Evolutionary conservation across 64 coral and sea anemone species (phyloP), one percentile per base, ranked within the genome.

Genomic region (Hydrozoanthus tunicans): DNA sequence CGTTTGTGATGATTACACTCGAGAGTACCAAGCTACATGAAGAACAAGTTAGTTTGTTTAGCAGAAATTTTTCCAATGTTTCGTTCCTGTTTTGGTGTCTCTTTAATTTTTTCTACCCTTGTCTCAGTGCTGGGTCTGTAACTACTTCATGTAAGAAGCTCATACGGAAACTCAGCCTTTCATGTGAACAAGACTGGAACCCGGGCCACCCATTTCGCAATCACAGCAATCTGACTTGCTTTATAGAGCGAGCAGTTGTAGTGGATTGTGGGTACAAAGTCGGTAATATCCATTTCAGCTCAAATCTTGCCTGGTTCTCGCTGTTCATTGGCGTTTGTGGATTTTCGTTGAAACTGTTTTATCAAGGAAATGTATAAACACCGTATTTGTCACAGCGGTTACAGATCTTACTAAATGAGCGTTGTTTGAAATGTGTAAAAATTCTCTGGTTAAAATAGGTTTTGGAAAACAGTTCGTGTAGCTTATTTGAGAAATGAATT

Each of bases 331-430:
- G 73, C 3, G 43, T 77, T 43, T 55, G 73, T 51, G 73, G 51
- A 77, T 77, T 77, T 77, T 77, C 73, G 27, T 51, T 77, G 27
- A 77, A 77, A 77, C 14, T 77, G 43, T 77, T 77, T 77, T 77
- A 77, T 51, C 53, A 77, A 7, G 20, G 25, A 72, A 7, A 72
- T 43, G 32, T 43, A 43, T 43, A 43, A 43, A 43, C 32, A 2
- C 32, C 32, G 32, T 2, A 43, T 43, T 43, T 43, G 32, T 43
- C 32, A 43, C 32, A 43, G 32, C 32, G 32, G 32, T 43, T 43
- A 43, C 32, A 43, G 32, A 43, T 43, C 32, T 43, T 43, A 43
- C 32, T 43, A 43, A 43, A 0, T 43, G 32, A 43, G 32, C 32
- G 32, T 43, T 43, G 32, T 43, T 43, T 43, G 32, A 43, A 43